Evolutionary conservation across 2,113 vertebrate genomes (phyloP), one percentile per base, ranked within the genome.

Genomic region (Salminus brasiliensis): DNA sequence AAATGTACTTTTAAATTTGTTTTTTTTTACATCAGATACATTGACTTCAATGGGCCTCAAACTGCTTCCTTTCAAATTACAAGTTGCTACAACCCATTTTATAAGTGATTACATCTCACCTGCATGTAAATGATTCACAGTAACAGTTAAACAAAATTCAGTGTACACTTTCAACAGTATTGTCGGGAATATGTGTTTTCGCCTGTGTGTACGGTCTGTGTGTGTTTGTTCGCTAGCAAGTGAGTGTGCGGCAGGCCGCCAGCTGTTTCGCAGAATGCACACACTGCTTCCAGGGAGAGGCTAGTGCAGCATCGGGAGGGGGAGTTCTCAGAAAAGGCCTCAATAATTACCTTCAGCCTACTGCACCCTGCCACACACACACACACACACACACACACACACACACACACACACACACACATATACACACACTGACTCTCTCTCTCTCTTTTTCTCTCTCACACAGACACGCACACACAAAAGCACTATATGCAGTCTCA

Each of bases 321-420:
- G 90, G 88, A 88, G 80, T 93, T 94, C 93, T 89, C 85, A 92
- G 93, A 93, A 94, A 93, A 92, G 79, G 91, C 91, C 88, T 87
- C 62, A 53, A 91, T 93, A 93, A 94, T 94, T 93, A 93, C 91
- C 92, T 92, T 91, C 92, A 92, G 91, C 90, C 92, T 90, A 91
- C 84, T 85, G 88, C 86, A 87, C 85, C 85, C 89, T 86, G 84
- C 81, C 85, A 88, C 89, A 87, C 85, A 75, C 84, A 78, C 80
- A 74, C 52, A 25, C 72, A 62, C 83, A 68, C 79, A 55, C 73
- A 87, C 72, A 71, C 85, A 88, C 88, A 87, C 85, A 74, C 84
- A 78, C 84, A 87, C 88, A 88, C 89, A 87, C 85, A 75, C 84
- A 78, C 80, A 74, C 52, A 25, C 72, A 62, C 83, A 68, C 79